phyloP scores from a whole-genome alignment of 2,113 vertebrate genomes.

The Peromyscus leucopus region DNA sequence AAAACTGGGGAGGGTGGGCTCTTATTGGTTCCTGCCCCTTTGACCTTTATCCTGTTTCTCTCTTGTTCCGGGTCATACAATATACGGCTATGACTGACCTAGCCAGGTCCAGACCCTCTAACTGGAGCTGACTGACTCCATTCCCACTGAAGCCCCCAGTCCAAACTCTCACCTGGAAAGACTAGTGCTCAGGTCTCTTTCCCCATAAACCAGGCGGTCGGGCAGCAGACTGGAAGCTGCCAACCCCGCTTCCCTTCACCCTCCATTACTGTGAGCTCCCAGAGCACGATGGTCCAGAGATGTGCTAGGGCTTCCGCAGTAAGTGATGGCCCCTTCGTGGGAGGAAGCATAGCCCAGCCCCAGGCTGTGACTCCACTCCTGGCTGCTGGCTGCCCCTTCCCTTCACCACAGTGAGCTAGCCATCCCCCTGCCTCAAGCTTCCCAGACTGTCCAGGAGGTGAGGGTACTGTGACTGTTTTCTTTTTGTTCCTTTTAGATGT shows the following conservation, averaged over 20 bases:
- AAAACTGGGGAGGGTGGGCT: not conserved
- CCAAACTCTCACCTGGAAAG: not conserved
- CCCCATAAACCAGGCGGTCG: too few relatives aligned
- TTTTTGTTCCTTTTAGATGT: slow-evolving; percentile 73
- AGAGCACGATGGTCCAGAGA: not conserved
- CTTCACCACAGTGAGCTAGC: not conserved
- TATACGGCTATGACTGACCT: fast-evolving
- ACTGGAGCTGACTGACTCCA: not conserved
- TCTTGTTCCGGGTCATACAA: fast-evolving
- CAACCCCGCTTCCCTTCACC: not conserved
- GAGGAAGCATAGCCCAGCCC: not conserved
- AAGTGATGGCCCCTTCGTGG: fast-evolving
- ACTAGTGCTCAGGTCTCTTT: not conserved
- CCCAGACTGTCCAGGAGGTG: not conserved
- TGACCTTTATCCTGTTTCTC: not conserved
- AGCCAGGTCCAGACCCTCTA: not conserved
- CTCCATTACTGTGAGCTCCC: not conserved
- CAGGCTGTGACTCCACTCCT: not conserved
- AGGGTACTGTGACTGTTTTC: slow-evolving; percentile 70
- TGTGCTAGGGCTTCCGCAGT: not conserved
- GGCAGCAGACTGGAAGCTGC: not conserved
- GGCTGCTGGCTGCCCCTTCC: fast-evolving
- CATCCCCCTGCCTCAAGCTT: too few relatives aligned
- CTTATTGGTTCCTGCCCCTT: not conserved
- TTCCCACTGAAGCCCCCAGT: not conserved